Evolutionary conservation across 2,888 invertebrate genomes (phyloP), one percentile per base, ranked within the genome.

Genomic region (Aromia moschata): DNA sequence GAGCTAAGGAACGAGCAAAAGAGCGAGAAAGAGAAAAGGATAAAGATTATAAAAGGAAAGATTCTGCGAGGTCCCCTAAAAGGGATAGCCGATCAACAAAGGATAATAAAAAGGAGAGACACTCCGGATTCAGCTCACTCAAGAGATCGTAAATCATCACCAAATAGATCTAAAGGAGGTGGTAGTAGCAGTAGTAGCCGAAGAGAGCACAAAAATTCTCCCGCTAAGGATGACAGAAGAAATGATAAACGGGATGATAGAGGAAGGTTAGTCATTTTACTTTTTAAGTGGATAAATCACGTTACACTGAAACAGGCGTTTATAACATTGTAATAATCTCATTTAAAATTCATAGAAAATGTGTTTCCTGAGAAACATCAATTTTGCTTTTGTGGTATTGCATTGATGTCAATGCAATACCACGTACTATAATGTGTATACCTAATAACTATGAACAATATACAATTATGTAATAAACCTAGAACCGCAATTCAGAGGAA

Each of bases 241-340:
- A 59, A 73, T 18, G 79, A 78, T 56, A 79, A 78, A 65, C 74
- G 76, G 58, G 84, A 83, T 70, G 88, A 82, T 67, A 83, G 82
- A 79, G 76, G 73, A 10, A 84, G 81, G 74, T 74, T 54, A 67
- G 62, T 41, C 25, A 30, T 36, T 20, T 17, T 3, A 25, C 25
- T 5, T 25, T 5, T 25, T 25, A 5, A 3, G 69, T 44, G 41
- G 14, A 30, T n/a, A n/a, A n/a, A n/a, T n/a, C n/a, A n/a, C n/a
- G n/a, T n/a, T n/a, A n/a, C n/a, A n/a, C n/a, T n/a, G n/a, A n/a
- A n/a, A n/a, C n/a, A n/a, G n/a, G n/a, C n/a, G n/a, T n/a, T n/a
- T n/a, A n/a, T n/a, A n/a, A n/a, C n/a, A n/a, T n/a, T n/a, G n/a
- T n/a, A n/a, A n/a, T n/a, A n/a, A n/a, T n/a, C n/a, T n/a, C n/a